Percentiles rank a stretch among this genome's conserved stretches.
Evolutionary conservation across 2,888 invertebrate genomes (phyloP).

Genomic region (Hydrotaea cyrtoneurina): DNA sequence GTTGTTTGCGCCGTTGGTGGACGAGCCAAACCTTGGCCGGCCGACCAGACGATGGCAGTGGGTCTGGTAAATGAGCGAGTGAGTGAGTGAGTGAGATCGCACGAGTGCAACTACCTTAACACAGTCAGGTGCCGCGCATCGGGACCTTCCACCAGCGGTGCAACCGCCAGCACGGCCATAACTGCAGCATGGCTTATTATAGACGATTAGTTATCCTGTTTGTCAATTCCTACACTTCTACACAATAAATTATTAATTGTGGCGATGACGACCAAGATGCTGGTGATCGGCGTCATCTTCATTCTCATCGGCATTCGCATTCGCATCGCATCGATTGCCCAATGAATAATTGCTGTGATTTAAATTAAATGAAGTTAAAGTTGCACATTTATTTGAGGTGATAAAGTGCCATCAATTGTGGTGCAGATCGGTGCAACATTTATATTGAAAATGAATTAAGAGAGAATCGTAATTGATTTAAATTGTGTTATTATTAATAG

Average conservation of each 20-base stretch:
- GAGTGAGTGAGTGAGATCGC: neutral
- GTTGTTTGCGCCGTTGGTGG: neutral
- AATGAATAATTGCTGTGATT: slow-evolving; percentile 68
- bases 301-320: neutral
- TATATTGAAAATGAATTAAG: slow-evolving; percentile 28
- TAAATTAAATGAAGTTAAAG: slow-evolving; percentile 64
- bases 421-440: slow-evolving; percentile 36
- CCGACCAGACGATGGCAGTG: neutral
- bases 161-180: neutral
- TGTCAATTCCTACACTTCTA: slow-evolving; percentile 67
- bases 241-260: slow-evolving; percentile 68
- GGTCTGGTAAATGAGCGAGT: neutral
- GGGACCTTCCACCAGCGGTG: neutral
- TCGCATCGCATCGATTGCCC: slow-evolving; percentile 50
- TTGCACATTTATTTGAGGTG: slow-evolving; percentile 60
- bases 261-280: slow-evolving; percentile 60
- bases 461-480: slow-evolving; percentile 62
- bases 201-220: slow-evolving; percentile 67
- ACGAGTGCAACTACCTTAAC: slow-evolving; percentile 62
- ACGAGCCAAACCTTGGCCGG: neutral
- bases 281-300: slow-evolving; percentile 24
- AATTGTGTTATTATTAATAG: slow-evolving; percentile 66
- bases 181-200: slow-evolving; percentile 53
- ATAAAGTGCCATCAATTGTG: slow-evolving; percentile 61
- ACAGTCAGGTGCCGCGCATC: slow-evolving; percentile 62